phyloP scores from a whole-genome alignment of 1,140 invertebrate species.

The Drosophila quadrilineata region DNA sequence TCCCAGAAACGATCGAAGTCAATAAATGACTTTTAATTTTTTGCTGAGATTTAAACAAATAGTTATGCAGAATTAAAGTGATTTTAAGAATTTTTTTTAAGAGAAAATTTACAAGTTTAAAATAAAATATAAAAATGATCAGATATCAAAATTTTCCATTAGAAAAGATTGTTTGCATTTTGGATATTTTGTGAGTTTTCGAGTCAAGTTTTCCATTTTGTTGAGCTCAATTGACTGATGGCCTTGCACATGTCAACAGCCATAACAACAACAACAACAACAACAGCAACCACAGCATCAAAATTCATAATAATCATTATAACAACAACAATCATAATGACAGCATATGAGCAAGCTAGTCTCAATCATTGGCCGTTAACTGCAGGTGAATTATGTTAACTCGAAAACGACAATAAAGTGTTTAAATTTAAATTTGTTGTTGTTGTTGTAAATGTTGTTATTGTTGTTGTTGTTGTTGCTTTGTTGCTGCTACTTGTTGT shows the following conservation, averaged over 20 bases:
- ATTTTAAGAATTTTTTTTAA: too few relatives aligned
- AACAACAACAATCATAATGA: background rate
- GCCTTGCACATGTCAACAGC: constrained; percentile 30
- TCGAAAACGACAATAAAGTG: constrained; percentile 32
- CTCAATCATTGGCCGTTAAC: constrained; percentile 35
- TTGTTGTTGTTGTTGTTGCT: constrained; percentile 9
- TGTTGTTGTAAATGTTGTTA: constrained; percentile 3
- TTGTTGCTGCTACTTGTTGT: constrained; percentile 1
- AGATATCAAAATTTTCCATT: background rate
- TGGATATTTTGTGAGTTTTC: background rate
- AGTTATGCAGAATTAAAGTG: too few relatives aligned
- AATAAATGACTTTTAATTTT: too few relatives aligned
- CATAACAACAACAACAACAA: constrained; percentile 5
- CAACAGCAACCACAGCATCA: background rate
- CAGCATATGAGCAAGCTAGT: too few relatives aligned
- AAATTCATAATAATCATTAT: background rate
- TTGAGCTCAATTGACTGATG: constrained; percentile 35
- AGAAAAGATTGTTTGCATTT: too few relatives aligned
- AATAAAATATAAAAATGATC: too few relatives aligned
- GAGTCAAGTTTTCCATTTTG: constrained; percentile 17
- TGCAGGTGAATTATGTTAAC: constrained; percentile 38
- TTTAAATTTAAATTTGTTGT: constrained; percentile 31
- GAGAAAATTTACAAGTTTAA: too few relatives aligned
- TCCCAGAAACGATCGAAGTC: too few relatives aligned
- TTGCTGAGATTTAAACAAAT: too few relatives aligned